Conservation (phyloP, 2,113 vertebrate species). For the Microcebus griseorufus region DNA sequence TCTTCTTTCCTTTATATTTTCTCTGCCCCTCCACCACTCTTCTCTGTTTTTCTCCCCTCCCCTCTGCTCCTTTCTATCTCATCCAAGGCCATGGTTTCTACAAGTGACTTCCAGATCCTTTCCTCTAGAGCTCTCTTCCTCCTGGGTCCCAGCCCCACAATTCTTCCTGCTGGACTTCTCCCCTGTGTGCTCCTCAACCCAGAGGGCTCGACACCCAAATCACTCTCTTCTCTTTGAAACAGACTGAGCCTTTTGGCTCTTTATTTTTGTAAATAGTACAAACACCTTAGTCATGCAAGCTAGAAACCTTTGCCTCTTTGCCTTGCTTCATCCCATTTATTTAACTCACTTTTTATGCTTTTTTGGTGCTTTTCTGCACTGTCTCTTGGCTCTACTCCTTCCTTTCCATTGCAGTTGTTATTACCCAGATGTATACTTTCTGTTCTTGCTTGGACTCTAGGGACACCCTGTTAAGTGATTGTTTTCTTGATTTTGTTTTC, state of each 20-base stretch:
- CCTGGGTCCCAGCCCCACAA: neutral
- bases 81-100: neutral
- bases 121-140: neutral
- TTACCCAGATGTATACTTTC: neutral
- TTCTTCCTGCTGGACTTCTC: neutral
- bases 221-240: neutral
- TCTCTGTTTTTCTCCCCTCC: neutral
- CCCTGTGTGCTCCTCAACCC: neutral
- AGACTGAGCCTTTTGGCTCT: neutral
- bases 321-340: neutral
- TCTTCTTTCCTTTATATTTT: neutral
- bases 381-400: neutral
- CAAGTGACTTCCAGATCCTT: neutral
- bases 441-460: neutral
- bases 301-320: neutral
- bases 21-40: accelerated
- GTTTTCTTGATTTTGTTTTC: neutral
- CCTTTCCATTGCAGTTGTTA: neutral
- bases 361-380: neutral
- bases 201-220: neutral
- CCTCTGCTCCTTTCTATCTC: neutral
- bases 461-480: neutral
- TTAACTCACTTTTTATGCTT: neutral
- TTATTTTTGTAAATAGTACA: neutral
- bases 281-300: neutral